A percentile compares a stretch with the other conserved stretches of the same genome.
These are phyloP conservation scores for Timema podura DNA, from an alignment of 2,888 invertebrate species.

Conservation along the genomic window DNA sequence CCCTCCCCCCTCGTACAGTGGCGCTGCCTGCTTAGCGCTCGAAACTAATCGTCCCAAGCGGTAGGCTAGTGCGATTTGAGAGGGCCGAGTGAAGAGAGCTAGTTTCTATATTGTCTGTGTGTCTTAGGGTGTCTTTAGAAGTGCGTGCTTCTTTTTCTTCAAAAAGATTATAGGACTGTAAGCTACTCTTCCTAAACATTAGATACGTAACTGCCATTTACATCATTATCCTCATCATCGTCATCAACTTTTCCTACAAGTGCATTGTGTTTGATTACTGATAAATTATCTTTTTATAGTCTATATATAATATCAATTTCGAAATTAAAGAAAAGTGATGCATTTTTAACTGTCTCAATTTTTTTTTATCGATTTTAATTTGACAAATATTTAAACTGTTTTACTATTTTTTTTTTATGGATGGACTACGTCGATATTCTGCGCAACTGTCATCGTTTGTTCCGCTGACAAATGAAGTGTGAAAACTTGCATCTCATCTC, in stretches of 20 bases:
- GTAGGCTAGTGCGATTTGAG: slow-evolving; percentile 20
- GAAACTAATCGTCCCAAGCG: background rate
- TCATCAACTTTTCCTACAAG: background rate
- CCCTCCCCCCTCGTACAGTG: slow-evolving; percentile 25
- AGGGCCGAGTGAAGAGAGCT: slow-evolving; percentile 13
- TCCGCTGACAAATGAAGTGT: too few species aligned
- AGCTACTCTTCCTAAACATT: slow-evolving; percentile 9
- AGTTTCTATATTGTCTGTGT: background rate
- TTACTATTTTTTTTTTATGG: background rate
- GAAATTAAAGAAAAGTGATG: slow-evolving; percentile 14
- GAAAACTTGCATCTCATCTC: too few species aligned
- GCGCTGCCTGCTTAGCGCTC: slow-evolving; percentile 23
- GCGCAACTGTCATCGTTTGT: too few species aligned
- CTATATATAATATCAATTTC: background rate
- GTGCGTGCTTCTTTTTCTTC: slow-evolving; percentile 6
- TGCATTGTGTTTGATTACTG: slow-evolving; percentile 10
- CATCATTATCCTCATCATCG: slow-evolving; percentile 18
- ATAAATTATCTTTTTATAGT: slow-evolving; percentile 14
- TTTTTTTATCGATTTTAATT: background rate
- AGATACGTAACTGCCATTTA: slow-evolving; percentile 20
- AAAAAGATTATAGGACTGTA: slow-evolving; percentile 6
- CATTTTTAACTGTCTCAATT: background rate
- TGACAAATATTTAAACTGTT: background rate
- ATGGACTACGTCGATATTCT: too few species aligned
- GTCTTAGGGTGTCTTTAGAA: background rate